These are phyloP conservation scores for Diarsia mendica DNA, from an alignment of 2,888 invertebrate genomes.

Conservation along the genomic window DNA sequence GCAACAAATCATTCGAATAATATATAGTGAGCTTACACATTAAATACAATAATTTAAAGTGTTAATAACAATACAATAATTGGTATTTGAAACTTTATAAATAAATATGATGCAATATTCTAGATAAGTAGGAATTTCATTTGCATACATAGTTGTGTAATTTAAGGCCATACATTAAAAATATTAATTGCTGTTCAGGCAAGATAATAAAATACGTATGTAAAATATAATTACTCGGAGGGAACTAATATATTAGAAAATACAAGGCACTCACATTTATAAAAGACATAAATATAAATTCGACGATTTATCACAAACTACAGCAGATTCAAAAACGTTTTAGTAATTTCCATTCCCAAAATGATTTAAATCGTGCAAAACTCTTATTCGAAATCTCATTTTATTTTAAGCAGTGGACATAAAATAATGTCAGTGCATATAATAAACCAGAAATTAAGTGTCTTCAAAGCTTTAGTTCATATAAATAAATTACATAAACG, in stretches of 20 bases:
- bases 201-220: conserved; percentile 16
- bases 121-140: conserved; percentile 14
- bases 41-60: conserved; percentile 37
- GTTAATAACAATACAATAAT: conserved; percentile 29
- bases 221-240: background rate
- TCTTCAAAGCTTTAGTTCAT: conserved; percentile 33
- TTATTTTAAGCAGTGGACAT: background rate
- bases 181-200: conserved; percentile 6
- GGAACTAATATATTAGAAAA: conserved; percentile 7
- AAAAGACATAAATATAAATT: background rate
- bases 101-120: conserved; percentile 48
- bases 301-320: background rate
- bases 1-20: conserved; percentile 72
- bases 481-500: conserved; percentile 48
- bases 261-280: conserved; percentile 2
- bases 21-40: conserved; percentile 45
- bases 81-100: conserved; percentile 29
- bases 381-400: background rate
- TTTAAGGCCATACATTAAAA: conserved; percentile 8
- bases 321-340: conserved; percentile 8
- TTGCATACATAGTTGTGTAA: conserved; percentile 14
- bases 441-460: conserved; percentile 24
- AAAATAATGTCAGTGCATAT: background rate
- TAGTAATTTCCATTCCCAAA: background rate
- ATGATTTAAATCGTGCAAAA: background rate